These are phyloP conservation scores for Myotis planiceps DNA, from an alignment of 2,797 vertebrate species.

Conservation along the genomic window DNA sequence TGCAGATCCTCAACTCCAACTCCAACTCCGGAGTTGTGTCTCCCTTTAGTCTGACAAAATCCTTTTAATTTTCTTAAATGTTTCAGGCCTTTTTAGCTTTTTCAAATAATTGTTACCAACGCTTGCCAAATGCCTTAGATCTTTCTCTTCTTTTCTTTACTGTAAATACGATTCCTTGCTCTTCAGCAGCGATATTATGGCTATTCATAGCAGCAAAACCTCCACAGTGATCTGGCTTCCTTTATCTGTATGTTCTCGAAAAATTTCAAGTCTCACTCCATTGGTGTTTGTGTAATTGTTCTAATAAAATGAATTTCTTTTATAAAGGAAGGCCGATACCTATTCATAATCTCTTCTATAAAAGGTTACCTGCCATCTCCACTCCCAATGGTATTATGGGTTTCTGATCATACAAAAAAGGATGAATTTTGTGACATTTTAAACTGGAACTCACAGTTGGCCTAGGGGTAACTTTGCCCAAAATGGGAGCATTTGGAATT, in stretches of 20 bases:
- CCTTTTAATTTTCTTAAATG: conserved; percentile 82
- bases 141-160: conserved; percentile 28
- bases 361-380: neutral
- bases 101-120: conserved; percentile 80
- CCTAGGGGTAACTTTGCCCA: neutral
- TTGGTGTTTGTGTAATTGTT: conserved; percentile 69
- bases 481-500: conserved; percentile 17
- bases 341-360: conserved; percentile 12
- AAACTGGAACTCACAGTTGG: neutral
- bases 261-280: conserved; percentile 63
- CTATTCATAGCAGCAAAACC: conserved; percentile 60
- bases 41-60: conserved; percentile 80
- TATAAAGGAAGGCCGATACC: neutral
- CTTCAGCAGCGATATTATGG: conserved; percentile 40
- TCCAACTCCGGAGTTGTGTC: conserved; percentile 63
- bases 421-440: neutral
- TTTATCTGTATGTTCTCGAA: conserved; percentile 68
- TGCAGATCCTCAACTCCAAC: conserved; percentile 47
- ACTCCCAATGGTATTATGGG: neutral
- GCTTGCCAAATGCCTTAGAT: conserved; percentile 77
- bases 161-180: conserved; percentile 76
- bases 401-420: neutral
- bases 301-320: conserved; percentile 55
- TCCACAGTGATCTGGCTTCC: conserved; percentile 74
- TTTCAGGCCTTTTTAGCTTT: conserved; percentile 81